Percentiles rank a stretch among this genome's conserved stretches.
These are phyloP conservation scores for Odontomyia ornata DNA, from an alignment of 2,888 invertebrate species.

Conservation along the genomic window DNA sequence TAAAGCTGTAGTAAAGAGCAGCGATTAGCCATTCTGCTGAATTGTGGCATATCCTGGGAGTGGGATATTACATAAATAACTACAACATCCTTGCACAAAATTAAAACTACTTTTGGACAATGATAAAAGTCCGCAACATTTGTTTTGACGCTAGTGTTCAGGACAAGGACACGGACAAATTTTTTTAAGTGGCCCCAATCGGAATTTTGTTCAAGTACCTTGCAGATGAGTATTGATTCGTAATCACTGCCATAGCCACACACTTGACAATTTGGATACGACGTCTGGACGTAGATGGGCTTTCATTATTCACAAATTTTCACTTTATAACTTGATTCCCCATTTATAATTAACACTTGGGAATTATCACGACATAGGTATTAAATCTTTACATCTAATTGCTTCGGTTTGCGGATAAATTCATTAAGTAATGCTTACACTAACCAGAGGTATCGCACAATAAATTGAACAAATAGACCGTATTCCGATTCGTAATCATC, in stretches of 20 bases:
- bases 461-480: background rate
- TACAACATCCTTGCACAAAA: background rate
- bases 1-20: background rate
- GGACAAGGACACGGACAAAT: conserved; percentile 24
- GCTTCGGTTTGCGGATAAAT: background rate
- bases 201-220: conserved; percentile 39
- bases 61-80: background rate
- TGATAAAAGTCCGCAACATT: conserved; percentile 21
- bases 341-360: too few species aligned
- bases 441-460: background rate
- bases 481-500: background rate
- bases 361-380: background rate
- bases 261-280: conserved; percentile 13
- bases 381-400: background rate
- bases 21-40: background rate
- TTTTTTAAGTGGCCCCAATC: conserved; percentile 18
- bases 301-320: too few species aligned
- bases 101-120: background rate
- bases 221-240: conserved; percentile 43
- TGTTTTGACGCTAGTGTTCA: conserved; percentile 25
- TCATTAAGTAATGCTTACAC: background rate
- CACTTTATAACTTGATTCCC: too few species aligned
- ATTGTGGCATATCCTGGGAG: background rate
- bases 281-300: background rate
- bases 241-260: conserved; percentile 21